phyloP scores from a whole-genome alignment of 2,797 vertebrate genomes.

The Squalus acanthias region DNA sequence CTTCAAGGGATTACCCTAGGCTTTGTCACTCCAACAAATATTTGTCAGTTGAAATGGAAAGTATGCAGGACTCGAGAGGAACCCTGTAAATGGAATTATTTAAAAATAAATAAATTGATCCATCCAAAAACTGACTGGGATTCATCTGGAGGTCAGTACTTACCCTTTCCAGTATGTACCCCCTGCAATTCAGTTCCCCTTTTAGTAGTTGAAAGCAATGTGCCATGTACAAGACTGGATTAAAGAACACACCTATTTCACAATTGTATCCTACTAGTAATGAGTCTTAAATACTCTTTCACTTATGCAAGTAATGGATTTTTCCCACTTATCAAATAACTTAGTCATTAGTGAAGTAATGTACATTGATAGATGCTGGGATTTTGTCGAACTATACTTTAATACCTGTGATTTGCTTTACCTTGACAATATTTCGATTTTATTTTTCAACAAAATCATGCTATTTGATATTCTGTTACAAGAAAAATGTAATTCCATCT shows the following conservation, averaged over 20 bases:
- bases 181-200: not conserved
- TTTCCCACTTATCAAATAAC: not conserved
- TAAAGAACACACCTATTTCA: not conserved
- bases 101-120: not conserved
- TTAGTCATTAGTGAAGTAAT: not conserved
- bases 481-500: not conserved
- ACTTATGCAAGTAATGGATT: not conserved
- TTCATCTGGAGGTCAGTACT: not conserved
- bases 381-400: not conserved
- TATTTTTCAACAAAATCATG: not conserved
- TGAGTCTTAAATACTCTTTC: not conserved
- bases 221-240: not conserved
- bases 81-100: not conserved
- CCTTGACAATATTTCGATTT: not conserved
- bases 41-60: not conserved
- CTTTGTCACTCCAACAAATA: not conserved
- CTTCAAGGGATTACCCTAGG: not conserved
- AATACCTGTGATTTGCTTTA: not conserved
- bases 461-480: not conserved
- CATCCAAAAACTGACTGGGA: not conserved
- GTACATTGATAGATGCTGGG: not conserved
- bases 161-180: not conserved
- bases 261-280: not conserved
- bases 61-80: not conserved
- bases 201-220: not conserved